Conservation (phyloP, 2,113 vertebrate species). For the Elanoides forficatus region DNA sequence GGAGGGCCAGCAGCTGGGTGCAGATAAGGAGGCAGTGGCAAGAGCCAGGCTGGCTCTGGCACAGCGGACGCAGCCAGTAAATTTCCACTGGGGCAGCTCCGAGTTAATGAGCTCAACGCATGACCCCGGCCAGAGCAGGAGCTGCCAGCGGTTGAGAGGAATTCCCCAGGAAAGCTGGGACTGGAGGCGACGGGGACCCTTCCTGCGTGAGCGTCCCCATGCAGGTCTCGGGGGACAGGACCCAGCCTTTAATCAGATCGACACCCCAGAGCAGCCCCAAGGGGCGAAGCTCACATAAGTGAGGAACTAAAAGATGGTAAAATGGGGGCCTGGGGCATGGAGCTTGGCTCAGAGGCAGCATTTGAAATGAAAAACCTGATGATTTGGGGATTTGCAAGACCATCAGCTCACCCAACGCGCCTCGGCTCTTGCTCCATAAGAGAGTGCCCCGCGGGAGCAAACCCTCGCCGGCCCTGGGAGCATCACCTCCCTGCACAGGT, state of each 20-base stretch:
- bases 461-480: neutral
- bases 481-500: accelerated
- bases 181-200: neutral
- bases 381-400: neutral
- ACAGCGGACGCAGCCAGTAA: neutral
- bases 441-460: accelerated
- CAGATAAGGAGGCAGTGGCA: neutral
- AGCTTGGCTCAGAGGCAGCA: accelerated
- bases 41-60: constrained; percentile 20
- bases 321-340: accelerated
- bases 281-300: accelerated
- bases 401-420: neutral
- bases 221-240: too few relatives aligned
- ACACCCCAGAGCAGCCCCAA: neutral
- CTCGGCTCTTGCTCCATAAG: neutral
- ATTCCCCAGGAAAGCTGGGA: constrained; percentile 13
- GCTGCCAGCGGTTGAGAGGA: constrained; percentile 22
- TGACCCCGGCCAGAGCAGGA: neutral
- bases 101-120: constrained; percentile 32
- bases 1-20: neutral
- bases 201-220: neutral
- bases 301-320: neutral
- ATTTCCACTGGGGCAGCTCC: constrained; percentile 65
- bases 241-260: accelerated
- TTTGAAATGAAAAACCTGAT: neutral